These are phyloP conservation scores for Montipora foliosa DNA, from an alignment of 64 coral and sea anemone species.

Conservation along the genomic window DNA sequence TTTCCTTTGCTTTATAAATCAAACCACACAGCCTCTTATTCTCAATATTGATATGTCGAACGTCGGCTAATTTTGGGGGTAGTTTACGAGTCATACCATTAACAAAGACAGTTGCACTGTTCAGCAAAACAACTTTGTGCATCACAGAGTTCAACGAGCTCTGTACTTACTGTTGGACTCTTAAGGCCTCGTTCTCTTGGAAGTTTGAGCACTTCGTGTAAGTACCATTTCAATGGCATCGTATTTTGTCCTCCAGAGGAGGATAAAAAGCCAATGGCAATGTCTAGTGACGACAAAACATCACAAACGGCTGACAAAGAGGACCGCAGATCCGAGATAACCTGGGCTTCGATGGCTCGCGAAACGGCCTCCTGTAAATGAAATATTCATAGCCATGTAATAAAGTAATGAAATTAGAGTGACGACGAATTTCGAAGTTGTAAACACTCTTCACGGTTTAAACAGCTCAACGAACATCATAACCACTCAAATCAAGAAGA, in stretches of 20 bases:
- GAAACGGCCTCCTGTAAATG: conserved; percentile 36
- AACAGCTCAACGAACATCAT: too few relatives aligned
- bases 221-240: conserved; percentile 53
- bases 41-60: too few relatives aligned
- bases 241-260: conserved; percentile 46
- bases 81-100: too few relatives aligned
- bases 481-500: too few relatives aligned
- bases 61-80: too few relatives aligned
- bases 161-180: conserved; percentile 50
- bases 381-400: neutral
- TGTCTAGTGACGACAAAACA: conserved; percentile 67
- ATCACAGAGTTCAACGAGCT: neutral
- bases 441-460: too few relatives aligned
- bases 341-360: conserved; percentile 47
- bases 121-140: too few relatives aligned
- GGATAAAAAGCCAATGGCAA: conserved; percentile 74
- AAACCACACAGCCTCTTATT: too few relatives aligned
- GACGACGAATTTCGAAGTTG: neutral
- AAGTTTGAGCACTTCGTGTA: conserved; percentile 58
- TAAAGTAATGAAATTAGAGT: neutral
- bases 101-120: too few relatives aligned
- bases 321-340: conserved; percentile 67
- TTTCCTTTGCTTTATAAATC: too few relatives aligned
- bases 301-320: conserved; percentile 66
- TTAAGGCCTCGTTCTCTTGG: conserved; percentile 58